These are phyloP conservation scores for Drosophila tani DNA, from an alignment of 1,140 invertebrate species.

Conservation along the genomic window DNA sequence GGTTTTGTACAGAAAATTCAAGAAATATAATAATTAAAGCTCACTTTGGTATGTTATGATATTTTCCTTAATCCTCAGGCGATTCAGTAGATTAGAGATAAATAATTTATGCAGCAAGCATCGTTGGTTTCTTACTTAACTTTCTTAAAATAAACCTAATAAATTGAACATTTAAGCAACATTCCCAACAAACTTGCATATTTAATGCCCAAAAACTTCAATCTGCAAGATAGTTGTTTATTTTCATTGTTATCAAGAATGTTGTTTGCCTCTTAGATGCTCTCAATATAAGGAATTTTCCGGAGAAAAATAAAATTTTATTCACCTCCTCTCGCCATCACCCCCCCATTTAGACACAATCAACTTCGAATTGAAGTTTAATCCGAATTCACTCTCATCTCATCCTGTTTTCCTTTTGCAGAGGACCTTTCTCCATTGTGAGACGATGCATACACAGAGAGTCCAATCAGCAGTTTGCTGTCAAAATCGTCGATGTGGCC, in stretches of 20 bases:
- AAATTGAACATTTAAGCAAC: too few species aligned
- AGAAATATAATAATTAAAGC: too few species aligned
- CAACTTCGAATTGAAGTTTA: constrained; percentile 49
- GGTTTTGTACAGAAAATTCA: too few species aligned
- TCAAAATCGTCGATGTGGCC: constrained; percentile 99
- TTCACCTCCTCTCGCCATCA: not conserved
- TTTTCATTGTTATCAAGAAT: not conserved
- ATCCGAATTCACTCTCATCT: constrained; percentile 11
- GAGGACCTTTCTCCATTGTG: constrained; percentile 98
- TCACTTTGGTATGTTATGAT: too few species aligned
- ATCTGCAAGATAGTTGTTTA: constrained; percentile 1
- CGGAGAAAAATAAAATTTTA: constrained; percentile 32
- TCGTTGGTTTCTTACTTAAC: not conserved
- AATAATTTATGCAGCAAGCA: not conserved
- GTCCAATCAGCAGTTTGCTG: constrained; percentile 97
- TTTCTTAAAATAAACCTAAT: not conserved
- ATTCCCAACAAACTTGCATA: not conserved
- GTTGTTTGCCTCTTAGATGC: not conserved
- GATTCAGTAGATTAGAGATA: not conserved
- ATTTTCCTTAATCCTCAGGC: not conserved
- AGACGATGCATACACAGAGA: constrained; percentile 97
- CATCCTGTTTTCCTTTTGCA: constrained; percentile 87
- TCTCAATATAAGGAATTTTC: not conserved
- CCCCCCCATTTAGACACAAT: constrained; percentile 33
- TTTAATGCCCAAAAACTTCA: constrained; percentile 5